Conservation (phyloP, 2,888 invertebrate genomes). For the Anarsia innoxiella region DNA sequence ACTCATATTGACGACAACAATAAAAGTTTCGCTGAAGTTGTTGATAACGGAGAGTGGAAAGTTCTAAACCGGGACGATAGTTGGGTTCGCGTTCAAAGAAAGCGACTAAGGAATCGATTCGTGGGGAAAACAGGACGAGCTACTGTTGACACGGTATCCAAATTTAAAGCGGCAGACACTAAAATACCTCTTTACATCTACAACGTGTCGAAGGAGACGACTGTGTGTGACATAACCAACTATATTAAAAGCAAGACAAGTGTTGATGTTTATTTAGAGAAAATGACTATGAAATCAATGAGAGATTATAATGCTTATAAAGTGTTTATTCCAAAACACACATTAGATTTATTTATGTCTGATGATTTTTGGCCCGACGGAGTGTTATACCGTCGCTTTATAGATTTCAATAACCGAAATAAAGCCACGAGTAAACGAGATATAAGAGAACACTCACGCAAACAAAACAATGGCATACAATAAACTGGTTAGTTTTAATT, state of each 20-base stretch:
- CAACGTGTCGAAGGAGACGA: constrained; percentile 8
- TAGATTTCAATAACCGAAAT: neutral
- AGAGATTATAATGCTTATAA: constrained; percentile 16
- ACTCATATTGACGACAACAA: neutral
- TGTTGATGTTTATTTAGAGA: neutral
- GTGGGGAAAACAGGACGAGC: neutral
- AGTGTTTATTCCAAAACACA: constrained; percentile 13
- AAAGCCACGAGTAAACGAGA: neutral
- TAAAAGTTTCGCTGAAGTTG: neutral
- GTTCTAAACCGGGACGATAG: neutral
- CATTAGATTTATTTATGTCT: constrained; percentile 11
- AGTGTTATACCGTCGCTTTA: neutral
- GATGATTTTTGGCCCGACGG: constrained; percentile 18
- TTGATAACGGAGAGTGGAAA: neutral
- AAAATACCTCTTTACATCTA: constrained; percentile 11
- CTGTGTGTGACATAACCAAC: constrained; percentile 3
- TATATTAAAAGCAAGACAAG: neutral
- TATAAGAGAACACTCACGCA: neutral
- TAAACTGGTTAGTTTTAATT: constrained; percentile 13
- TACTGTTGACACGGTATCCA: neutral
- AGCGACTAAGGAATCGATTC: constrained; percentile 10
- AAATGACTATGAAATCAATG: constrained; percentile 9
- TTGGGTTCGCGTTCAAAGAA: constrained; percentile 10
- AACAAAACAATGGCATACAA: constrained; percentile 4
- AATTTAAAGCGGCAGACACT: constrained; percentile 12